phyloP scores from a whole-genome alignment of 2,888 invertebrate species.

The Sphaeridia pumilis region DNA sequence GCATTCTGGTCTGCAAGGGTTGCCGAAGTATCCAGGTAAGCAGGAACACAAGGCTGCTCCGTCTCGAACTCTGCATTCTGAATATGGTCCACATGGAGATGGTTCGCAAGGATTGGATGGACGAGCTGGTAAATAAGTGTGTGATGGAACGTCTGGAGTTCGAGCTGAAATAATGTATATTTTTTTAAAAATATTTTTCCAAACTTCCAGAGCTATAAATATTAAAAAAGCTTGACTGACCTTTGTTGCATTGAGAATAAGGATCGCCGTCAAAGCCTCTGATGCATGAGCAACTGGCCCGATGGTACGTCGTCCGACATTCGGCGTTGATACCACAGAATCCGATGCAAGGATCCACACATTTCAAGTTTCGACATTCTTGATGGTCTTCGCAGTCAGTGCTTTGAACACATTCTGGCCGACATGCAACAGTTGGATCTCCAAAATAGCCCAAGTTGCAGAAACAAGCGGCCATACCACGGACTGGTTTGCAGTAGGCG shows the following conservation, averaged over 20 bases:
- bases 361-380: conserved; percentile 39
- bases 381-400: conserved; percentile 37
- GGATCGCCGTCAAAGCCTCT: conserved; percentile 67
- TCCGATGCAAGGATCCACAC: conserved; percentile 36
- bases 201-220: no score
- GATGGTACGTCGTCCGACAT: conserved; percentile 68
- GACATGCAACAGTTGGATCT: conserved; percentile 53
- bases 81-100: conserved; percentile 35
- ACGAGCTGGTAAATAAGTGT: conserved; percentile 14
- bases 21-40: conserved; percentile 59
- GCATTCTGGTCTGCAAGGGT: conserved; percentile 78
- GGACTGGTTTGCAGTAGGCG: conserved; percentile 64
- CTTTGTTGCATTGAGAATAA: conserved; percentile 21
- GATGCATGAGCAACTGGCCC: conserved; percentile 67
- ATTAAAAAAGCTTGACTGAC: background rate
- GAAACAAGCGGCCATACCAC: conserved; percentile 74
- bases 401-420: conserved; percentile 59
- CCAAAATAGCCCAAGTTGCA: conserved; percentile 48
- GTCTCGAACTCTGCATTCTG: conserved; percentile 51
- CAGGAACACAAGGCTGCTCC: conserved; percentile 51
- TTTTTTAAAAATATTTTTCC: background rate
- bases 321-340: conserved; percentile 71
- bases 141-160: conserved; percentile 6
- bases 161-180: background rate
- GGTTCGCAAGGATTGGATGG: conserved; percentile 34